Conservation (phyloP, 2,888 invertebrate species). For the Caenorhabditis wallacei region DNA sequence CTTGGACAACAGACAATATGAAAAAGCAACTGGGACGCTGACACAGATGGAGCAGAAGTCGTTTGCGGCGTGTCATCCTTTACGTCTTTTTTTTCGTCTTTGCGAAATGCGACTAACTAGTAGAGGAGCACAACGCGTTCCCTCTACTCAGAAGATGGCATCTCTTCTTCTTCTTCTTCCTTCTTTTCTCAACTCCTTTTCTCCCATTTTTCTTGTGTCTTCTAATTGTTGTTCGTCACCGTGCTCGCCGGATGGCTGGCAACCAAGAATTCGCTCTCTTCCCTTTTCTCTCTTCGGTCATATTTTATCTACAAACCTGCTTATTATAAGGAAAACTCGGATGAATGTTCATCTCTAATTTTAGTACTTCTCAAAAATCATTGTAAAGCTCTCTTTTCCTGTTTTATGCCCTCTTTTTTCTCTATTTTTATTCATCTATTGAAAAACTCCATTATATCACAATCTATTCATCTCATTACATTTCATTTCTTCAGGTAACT, state of each 20-base stretch:
- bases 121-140: conserved; percentile 18
- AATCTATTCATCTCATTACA: neutral
- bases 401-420: neutral
- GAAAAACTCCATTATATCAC: neutral
- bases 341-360: neutral
- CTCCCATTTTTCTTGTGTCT: conserved; percentile 37
- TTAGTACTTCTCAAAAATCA: neutral
- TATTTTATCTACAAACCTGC: conserved; percentile 17
- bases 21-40: conserved; percentile 26
- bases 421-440: neutral
- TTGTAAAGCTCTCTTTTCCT: neutral
- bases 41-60: conserved; percentile 36
- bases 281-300: conserved; percentile 8
- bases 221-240: conserved; percentile 62
- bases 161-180: conserved; percentile 7
- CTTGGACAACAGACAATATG: conserved; percentile 12
- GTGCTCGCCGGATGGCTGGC: conserved; percentile 12
- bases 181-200: conserved; percentile 12
- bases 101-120: conserved; percentile 52
- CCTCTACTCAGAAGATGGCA: conserved; percentile 9
- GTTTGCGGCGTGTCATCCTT: conserved; percentile 55
- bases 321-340: conserved; percentile 8
- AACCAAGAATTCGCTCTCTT: conserved; percentile 4
- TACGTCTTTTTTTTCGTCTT: conserved; percentile 21
- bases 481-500: conserved; percentile 70